These are phyloP conservation scores for Caerostris darwini DNA, from an alignment of 1,140 invertebrate species.

Conservation along the genomic window DNA sequence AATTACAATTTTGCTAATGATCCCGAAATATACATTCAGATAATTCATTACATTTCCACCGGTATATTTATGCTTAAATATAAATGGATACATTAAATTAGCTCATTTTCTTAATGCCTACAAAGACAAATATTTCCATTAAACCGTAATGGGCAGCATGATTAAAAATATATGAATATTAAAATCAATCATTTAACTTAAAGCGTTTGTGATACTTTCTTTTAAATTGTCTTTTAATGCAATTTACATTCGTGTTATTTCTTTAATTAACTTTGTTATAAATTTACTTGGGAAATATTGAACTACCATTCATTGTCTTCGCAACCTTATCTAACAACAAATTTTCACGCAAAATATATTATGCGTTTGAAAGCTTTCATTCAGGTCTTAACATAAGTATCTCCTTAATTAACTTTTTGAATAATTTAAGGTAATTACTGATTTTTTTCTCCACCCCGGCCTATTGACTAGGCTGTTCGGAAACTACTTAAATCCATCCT, in stretches of 20 bases:
- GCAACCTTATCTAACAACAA: not conserved
- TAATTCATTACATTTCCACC: too few relatives aligned
- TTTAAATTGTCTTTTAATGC: too few relatives aligned
- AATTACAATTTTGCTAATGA: too few relatives aligned
- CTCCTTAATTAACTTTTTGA: conserved; percentile 56
- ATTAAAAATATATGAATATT: too few relatives aligned
- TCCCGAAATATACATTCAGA: too few relatives aligned
- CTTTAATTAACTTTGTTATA: not conserved
- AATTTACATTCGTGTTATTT: not conserved
- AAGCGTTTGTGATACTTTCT: too few relatives aligned
- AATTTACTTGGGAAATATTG: not conserved
- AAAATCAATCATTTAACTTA: too few relatives aligned
- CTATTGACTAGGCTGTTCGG: not conserved
- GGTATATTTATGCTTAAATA: too few relatives aligned
- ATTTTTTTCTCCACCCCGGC: not conserved
- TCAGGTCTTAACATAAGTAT: conserved; percentile 36
- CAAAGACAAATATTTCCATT: too few relatives aligned
- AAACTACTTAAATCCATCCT: conserved; percentile 12
- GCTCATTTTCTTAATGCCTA: too few relatives aligned
- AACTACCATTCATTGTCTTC: not conserved
- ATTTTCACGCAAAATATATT: not conserved
- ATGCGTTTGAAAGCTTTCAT: not conserved
- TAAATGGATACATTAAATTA: too few relatives aligned
- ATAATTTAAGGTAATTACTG: conserved; percentile 35
- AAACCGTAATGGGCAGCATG: too few relatives aligned